Evolutionary conservation across 2,113 vertebrate species (phyloP), one percentile per base, ranked within the genome.

Genomic region (Peromyscus polionotus): DNA sequence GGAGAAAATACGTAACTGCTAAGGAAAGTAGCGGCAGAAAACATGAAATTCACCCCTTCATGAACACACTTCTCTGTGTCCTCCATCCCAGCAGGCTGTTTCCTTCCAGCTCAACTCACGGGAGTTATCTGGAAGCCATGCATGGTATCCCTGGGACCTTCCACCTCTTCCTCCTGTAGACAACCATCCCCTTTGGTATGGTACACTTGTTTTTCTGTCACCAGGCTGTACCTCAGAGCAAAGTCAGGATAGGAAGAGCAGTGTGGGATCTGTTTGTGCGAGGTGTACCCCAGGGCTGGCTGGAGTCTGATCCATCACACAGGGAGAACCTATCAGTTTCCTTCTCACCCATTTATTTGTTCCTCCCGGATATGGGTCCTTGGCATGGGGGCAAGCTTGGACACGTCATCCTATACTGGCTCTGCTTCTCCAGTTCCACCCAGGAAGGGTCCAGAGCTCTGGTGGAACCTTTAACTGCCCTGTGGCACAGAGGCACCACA

Each of bases 101-200:
- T 97, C 88, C 84, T 87, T 77, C 83, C 36, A 81, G 88, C 80
- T 45, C 88, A 80, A 72, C 45, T 70, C 42, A 31, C 88, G 95
- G 19, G 96, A 95, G 96, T 93, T 39, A 14, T 65, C 95, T 97
- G 98, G 94, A 96, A 89, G 86, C 39, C 85, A 96, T 97, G 98
- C 98, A 98, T 97, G 98, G 95, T 97, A 80, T 85, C 6, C 42
- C 22, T 86, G 88, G 77, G 90, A 54, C 79, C 68, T 19, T 8
- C 39, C 48, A 3, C 51, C 28, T 91, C 48, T 54, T 70, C 20
- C 75, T 39, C 7, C 65, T 28, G 51, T 67, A 63, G 42, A 91
- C 67, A 61, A 68, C 61, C 54, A 65, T 86, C 89, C 92, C 17
- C 17, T 95, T 91, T 45, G 72, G 72, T 28, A 97, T 45, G 72